These are phyloP conservation scores for Heliconius melpomene DNA, from an alignment of 1,140 invertebrate genomes.

Conservation along the genomic window DNA sequence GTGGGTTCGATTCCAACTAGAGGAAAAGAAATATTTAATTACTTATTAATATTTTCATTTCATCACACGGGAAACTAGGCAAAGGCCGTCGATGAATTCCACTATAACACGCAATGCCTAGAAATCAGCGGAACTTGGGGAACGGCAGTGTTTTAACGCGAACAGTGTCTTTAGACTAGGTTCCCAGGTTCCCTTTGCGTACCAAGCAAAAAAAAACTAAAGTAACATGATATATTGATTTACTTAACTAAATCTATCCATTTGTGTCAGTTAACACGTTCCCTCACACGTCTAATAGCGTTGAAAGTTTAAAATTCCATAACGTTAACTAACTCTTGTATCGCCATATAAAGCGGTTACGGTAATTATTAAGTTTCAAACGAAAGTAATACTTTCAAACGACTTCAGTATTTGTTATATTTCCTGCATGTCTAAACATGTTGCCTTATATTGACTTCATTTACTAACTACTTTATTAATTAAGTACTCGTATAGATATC, in stretches of 20 bases:
- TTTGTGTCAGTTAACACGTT: neutral
- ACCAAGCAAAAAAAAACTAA: too few species aligned
- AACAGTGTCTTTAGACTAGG: too few species aligned
- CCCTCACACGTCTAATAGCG: neutral
- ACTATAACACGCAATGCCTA: too few species aligned
- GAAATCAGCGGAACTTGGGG: too few species aligned
- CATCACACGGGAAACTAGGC: too few species aligned
- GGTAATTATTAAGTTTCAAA: slow-evolving; percentile 29
- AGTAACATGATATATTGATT: too few species aligned
- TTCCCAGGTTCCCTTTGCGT: too few species aligned
- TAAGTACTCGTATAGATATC: neutral
- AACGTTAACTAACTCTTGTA: slow-evolving; percentile 14
- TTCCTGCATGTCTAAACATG: slow-evolving; percentile 35
- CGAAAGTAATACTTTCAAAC: slow-evolving; percentile 41
- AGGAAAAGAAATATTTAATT: too few species aligned
- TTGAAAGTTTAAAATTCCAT: slow-evolving; percentile 29
- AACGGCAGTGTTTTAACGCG: rapidly evolving
- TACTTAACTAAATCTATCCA: neutral
- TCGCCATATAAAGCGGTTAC: slow-evolving; percentile 30
- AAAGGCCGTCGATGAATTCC: too few species aligned
- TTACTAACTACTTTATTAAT: slow-evolving; percentile 31
- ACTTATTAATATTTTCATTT: too few species aligned
- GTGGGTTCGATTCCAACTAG: too few species aligned
- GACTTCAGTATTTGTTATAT: slow-evolving; percentile 34
- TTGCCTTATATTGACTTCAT: slow-evolving; percentile 37